Evolutionary conservation across 2,113 vertebrate species (phyloP), one percentile per base, ranked within the genome.

Genomic region (Ginglymostoma cirratum): DNA sequence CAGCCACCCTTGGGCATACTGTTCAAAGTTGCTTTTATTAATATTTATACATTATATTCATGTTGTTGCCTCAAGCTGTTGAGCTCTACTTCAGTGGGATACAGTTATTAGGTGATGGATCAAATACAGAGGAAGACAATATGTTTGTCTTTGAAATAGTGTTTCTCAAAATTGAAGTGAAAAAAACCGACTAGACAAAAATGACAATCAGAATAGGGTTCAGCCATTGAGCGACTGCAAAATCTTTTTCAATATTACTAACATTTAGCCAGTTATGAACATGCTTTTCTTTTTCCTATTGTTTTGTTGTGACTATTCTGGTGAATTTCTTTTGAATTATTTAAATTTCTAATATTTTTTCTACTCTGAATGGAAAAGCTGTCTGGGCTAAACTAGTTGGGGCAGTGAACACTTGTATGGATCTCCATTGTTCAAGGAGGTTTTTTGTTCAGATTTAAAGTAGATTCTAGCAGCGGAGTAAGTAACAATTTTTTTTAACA

Each of bases 21-120:
- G 89, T 93, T 93, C 89, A 93, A 66, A 93, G 89, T 93, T 93
- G 89, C 61, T 93, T 92, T 92, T 93, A 93, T 93, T 93, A 93
- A 93, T 93, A 93, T 93, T 93, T 93, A 93, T 93, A 93, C 65
- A n/a, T 65, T 24, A 93, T 66, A 93, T 93, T 66, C 89, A 93
- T 66, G 89, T 93, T 93, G 89, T n/a, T 93, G 89, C 89, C 89
- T 38, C 61, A 66, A 93, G 89, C 61, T 93, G 89, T 66, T 38
- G n/a, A 66, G 89, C 61, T 21, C 17, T 17, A 66, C 89, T 93
- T 93, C 89, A 93, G 89, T 93, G 89, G 89, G 34, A 83, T 5
- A n/a, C n/a, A 65, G 15, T 66, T 65, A 93, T 65, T 65, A 61
- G 89, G 61, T 66, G 89, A 93, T 66, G 89, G 89, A 93, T 93